phyloP scores from a whole-genome alignment of 2,888 invertebrate genomes.

The Thelaira solivaga region DNA sequence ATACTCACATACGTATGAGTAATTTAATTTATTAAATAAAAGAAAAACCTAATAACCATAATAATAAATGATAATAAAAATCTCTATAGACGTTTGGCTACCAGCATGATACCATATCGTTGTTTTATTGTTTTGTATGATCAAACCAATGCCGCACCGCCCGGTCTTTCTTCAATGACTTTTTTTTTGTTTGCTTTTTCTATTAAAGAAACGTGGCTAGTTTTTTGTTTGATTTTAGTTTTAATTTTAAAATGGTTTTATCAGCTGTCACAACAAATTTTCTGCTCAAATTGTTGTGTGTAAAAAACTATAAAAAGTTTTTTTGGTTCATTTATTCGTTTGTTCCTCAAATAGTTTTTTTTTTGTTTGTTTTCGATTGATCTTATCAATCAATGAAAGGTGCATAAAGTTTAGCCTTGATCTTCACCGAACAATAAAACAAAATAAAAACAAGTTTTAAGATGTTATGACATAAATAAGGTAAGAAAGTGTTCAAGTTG shows the following conservation, averaged over 20 bases:
- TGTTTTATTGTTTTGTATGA: slow-evolving; percentile 6
- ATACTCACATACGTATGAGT: too few relatives aligned
- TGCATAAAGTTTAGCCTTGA: too few relatives aligned
- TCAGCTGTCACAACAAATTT: slow-evolving; percentile 39
- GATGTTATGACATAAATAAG: too few relatives aligned
- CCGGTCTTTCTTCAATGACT: slow-evolving; percentile 12
- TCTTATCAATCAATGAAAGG: too few relatives aligned
- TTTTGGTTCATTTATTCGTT: not conserved
- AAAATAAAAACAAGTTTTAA: too few relatives aligned
- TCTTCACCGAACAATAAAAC: too few relatives aligned
- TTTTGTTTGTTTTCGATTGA: slow-evolving; percentile 15
- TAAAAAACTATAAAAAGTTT: not conserved
- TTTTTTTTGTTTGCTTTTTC: not conserved
- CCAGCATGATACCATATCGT: slow-evolving; percentile 9
- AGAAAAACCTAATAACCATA: not conserved
- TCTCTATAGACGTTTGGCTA: not conserved
- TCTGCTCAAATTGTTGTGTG: slow-evolving; percentile 12
- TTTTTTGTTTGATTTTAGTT: not conserved
- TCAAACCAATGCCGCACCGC: not conserved
- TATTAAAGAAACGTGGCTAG: not conserved
- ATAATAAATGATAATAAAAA: not conserved
- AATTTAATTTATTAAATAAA: slow-evolving; percentile 10
- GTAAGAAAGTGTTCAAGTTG: too few relatives aligned
- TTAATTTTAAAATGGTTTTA: not conserved
- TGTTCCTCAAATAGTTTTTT: not conserved